Evolutionary conservation across 2,888 invertebrate species (phyloP), one percentile per base, ranked within the genome.

Genomic region (Ceriagrion tenellum): DNA sequence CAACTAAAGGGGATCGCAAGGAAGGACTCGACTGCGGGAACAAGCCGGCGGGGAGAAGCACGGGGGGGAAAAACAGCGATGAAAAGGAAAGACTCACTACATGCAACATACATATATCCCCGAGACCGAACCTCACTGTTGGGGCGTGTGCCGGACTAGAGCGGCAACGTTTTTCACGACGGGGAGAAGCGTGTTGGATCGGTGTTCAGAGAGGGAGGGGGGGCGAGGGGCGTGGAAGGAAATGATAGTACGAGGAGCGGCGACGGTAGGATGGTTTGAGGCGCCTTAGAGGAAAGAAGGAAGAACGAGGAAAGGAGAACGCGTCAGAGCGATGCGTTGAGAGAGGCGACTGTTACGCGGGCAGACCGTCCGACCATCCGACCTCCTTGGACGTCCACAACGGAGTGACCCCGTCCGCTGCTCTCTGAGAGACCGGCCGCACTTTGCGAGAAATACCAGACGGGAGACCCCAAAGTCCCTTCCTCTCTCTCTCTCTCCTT

Each of bases 351-450:
- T 10, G 91, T 56, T 35, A 63, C 40, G 93, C 40, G 59, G 23
- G 91, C 59, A 20, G 30, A 10, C 35, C 69, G 30, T 8, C 74
- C 16, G 74, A 30, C 30, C 30, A 35, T 35, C 91, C 93, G 69
- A 26, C 69, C 47, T 63, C 63, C 30, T n/a, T 56, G 47, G 69
- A 63, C 69, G 93, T 69, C 93, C 69, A 69, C 40, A n/a, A 93
- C 93, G 63, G 93, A 93, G 69, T 93, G 93, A 93, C 93, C 93
- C 93, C 69, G 74, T 93, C 69, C 93, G 69, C 69, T 3, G 47
- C 69, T 23, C 74, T 30, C 74, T 47, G 47, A 35, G 47, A 35
- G 16, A 81, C 74, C 35, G 74, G 74, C 30, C 74, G 74, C 74
- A 55, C 89, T 89, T 47, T 89, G 89, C 89, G 89, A 89, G 40